Percentiles rank a stretch among this genome's conserved stretches.
Conservation (phyloP, 2,113 vertebrate species). For the Brachionichthys hirsutus region DNA sequence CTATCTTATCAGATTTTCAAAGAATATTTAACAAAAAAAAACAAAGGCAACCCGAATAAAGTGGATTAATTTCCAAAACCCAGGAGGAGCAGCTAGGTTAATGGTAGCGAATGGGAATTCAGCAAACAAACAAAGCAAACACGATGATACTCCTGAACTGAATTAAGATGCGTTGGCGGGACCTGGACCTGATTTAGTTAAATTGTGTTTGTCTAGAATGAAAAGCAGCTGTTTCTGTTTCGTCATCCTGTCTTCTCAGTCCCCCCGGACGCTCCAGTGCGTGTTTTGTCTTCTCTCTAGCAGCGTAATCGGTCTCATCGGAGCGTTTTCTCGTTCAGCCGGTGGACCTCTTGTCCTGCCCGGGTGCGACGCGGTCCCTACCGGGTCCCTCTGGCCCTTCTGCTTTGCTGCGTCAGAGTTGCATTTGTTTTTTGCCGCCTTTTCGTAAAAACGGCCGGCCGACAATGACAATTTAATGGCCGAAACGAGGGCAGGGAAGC, state of each 20-base stretch:
- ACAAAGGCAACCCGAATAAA: no score
- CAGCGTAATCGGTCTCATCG: constrained; percentile 13
- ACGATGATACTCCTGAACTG: no score
- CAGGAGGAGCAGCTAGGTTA: no score
- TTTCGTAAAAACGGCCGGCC: constrained; percentile 53
- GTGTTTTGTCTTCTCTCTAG: not conserved
- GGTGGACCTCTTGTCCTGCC: constrained; percentile 4
- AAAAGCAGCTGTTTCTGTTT: no score
- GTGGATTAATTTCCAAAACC: no score
- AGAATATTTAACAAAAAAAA: no score
- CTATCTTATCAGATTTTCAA: not conserved
- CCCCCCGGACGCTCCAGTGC: no score
- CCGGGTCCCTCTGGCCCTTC: constrained; percentile 23
- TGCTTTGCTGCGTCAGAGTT: constrained; percentile 22
- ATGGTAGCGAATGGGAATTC: no score
- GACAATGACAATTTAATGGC: constrained; percentile 70
- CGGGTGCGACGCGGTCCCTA: constrained; percentile 13
- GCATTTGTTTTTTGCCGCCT: constrained; percentile 53
- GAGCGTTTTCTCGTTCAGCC: constrained; percentile 26
- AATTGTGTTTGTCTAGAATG: no score
- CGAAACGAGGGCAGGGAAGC: constrained; percentile 40
- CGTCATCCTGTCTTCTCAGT: not conserved
- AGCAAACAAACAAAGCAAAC: no score
- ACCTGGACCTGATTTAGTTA: no score
- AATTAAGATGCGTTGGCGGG: no score